Percentiles rank a stretch among this genome's conserved stretches.
Conservation (phyloP, 2,797 vertebrate genomes). For the Sebastolobus altivelis region DNA sequence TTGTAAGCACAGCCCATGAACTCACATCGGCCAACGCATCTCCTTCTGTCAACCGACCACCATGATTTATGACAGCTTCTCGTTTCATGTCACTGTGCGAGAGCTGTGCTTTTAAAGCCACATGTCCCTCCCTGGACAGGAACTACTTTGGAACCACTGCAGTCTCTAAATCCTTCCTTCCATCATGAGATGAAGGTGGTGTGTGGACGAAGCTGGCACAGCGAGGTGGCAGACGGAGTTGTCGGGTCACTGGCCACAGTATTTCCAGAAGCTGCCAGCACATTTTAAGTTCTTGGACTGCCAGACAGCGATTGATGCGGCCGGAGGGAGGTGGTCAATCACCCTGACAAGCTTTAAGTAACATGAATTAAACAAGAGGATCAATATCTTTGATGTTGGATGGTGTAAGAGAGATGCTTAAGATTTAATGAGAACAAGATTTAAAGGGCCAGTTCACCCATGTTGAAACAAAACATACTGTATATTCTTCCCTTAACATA, state of each 20-base stretch:
- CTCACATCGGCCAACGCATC: background rate
- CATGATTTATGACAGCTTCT: slow-evolving; percentile 67
- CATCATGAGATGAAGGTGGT: slow-evolving; percentile 33
- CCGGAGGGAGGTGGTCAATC: slow-evolving; percentile 48
- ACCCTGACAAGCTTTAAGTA: slow-evolving; percentile 44
- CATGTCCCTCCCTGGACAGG: slow-evolving; percentile 34
- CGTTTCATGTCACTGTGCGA: slow-evolving; percentile 44
- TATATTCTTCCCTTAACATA: background rate
- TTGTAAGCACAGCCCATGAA: background rate
- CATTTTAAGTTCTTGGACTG: background rate
- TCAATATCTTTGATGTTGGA: slow-evolving; percentile 29
- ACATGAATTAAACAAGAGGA: slow-evolving; percentile 57
- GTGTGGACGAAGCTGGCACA: slow-evolving; percentile 18
- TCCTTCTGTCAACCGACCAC: slow-evolving; percentile 10
- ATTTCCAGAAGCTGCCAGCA: slow-evolving; percentile 29
- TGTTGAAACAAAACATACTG: background rate
- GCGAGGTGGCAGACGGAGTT: slow-evolving; percentile 16
- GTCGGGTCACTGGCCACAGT: slow-evolving; percentile 11
- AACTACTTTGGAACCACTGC: slow-evolving; percentile 35
- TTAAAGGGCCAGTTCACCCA: slow-evolving; percentile 15
- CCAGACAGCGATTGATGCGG: slow-evolving; percentile 43
- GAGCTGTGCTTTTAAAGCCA: slow-evolving; percentile 50
- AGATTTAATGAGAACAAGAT: slow-evolving; percentile 1
- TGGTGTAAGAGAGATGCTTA: background rate
- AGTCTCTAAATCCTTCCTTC: slow-evolving; percentile 56